Percentiles rank a stretch among this genome's conserved stretches.
Conservation (phyloP, 64 coral and sea anemone species). For the Montipora cactus region DNA sequence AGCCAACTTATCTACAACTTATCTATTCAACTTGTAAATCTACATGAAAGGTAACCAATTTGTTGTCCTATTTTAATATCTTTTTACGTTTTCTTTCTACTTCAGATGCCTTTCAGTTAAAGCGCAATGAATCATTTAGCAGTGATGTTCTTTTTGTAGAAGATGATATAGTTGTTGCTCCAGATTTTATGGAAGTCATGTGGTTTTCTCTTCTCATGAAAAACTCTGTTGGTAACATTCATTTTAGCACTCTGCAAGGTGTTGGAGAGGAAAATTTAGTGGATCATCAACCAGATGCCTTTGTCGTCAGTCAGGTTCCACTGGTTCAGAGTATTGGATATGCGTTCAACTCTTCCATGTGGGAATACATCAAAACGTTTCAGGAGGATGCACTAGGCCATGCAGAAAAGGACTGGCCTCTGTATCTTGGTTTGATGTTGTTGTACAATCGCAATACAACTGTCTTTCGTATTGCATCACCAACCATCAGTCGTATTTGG, state of each 20-base stretch:
- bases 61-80: not conserved
- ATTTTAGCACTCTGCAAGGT: slow-evolving; percentile 88
- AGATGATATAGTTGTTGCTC: slow-evolving; percentile 84
- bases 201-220: slow-evolving; percentile 86
- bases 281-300: slow-evolving; percentile 84
- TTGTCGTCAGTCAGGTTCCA: slow-evolving; percentile 86
- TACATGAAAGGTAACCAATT: too few relatives aligned
- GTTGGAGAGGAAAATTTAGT: slow-evolving; percentile 73
- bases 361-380: slow-evolving; percentile 87
- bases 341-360: slow-evolving; percentile 84
- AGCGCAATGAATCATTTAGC: slow-evolving; percentile 78
- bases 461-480: slow-evolving; percentile 76
- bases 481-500: slow-evolving; percentile 93
- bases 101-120: slow-evolving; percentile 89
- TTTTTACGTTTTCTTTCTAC: not conserved
- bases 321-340: slow-evolving; percentile 90
- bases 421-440: slow-evolving; percentile 78
- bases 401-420: slow-evolving; percentile 82
- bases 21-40: too few relatives aligned
- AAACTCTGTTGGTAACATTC: slow-evolving; percentile 73
- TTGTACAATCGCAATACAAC: slow-evolving; percentile 92
- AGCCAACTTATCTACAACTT: too few relatives aligned
- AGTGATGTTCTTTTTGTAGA: slow-evolving; percentile 93
- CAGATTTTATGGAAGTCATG: slow-evolving; percentile 93
- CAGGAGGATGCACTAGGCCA: slow-evolving; percentile 81